Percentiles rank a stretch among this genome's conserved stretches.
Conservation (phyloP, 2,797 vertebrate species). For the Gobionotothen gibberifrons region DNA sequence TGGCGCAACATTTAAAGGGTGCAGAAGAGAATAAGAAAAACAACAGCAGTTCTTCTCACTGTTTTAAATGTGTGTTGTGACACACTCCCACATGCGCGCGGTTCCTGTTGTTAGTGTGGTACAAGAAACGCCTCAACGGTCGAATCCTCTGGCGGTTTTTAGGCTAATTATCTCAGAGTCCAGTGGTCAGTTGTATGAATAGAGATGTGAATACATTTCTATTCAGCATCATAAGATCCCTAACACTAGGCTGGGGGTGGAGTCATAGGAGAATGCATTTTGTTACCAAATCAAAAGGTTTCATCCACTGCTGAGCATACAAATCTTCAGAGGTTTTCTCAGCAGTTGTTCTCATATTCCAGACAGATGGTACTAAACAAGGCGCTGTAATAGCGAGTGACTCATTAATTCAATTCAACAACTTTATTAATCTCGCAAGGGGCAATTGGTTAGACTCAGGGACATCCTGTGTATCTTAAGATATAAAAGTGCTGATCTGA, state of each 20-base stretch:
- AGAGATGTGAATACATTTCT: conserved; percentile 9
- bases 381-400: conserved; percentile 16
- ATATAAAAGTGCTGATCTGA: not conserved
- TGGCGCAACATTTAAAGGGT: not conserved
- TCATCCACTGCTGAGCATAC: conserved; percentile 16
- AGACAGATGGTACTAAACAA: conserved; percentile 20
- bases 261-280: conserved; percentile 15
- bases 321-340: conserved; percentile 6
- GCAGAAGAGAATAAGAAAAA: conserved; percentile 7
- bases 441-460: too few relatives aligned
- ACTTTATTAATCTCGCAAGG: too few relatives aligned
- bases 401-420: too few relatives aligned
- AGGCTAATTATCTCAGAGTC: conserved; percentile 41
- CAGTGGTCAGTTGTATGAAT: conserved; percentile 23
- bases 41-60: conserved; percentile 1
- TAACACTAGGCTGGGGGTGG: not conserved
- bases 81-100: not conserved
- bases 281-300: not conserved
- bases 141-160: conserved; percentile 34
- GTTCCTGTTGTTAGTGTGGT: conserved; percentile 11
- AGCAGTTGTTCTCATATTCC: not conserved
- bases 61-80: not conserved
- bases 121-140: conserved; percentile 15
- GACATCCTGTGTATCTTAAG: conserved; percentile 2
- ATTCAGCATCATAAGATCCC: conserved; percentile 5